Evolutionary conservation across 2,113 vertebrate genomes (phyloP).

Genomic region (Paradoxurus hermaphroditus): DNA sequence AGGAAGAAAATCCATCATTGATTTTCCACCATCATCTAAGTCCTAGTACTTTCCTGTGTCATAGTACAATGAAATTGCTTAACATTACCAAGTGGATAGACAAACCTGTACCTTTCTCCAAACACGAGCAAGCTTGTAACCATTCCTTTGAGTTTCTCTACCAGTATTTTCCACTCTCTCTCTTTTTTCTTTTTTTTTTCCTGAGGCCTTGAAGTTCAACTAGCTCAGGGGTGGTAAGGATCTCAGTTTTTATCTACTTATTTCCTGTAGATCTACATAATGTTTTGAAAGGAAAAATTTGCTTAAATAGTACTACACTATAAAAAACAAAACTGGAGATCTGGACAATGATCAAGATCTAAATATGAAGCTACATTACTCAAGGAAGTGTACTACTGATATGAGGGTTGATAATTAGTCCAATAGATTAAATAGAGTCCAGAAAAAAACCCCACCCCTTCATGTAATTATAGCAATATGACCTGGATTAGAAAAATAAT

Average conservation of each 20-base stretch:
- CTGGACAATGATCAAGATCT: background rate
- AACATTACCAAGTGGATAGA: background rate
- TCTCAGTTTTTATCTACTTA: background rate
- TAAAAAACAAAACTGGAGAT: background rate
- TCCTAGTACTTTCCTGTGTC: background rate
- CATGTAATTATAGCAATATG: background rate
- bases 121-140: background rate
- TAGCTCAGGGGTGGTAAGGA: background rate
- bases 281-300: background rate
- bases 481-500: background rate
- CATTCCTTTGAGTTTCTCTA: background rate
- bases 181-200: no score
- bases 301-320: background rate
- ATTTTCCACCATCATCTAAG: background rate
- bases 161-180: background rate
- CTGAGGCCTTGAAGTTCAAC: background rate
- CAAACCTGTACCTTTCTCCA: background rate
- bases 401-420: background rate
- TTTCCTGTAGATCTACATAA: background rate
- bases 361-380: background rate
- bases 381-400: background rate
- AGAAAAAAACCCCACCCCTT: background rate
- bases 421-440: background rate
- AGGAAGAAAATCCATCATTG: background rate
- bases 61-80: background rate